These are phyloP conservation scores for Drosophila punjabiensis DNA, from an alignment of 1,140 invertebrate genomes.

Conservation along the genomic window DNA sequence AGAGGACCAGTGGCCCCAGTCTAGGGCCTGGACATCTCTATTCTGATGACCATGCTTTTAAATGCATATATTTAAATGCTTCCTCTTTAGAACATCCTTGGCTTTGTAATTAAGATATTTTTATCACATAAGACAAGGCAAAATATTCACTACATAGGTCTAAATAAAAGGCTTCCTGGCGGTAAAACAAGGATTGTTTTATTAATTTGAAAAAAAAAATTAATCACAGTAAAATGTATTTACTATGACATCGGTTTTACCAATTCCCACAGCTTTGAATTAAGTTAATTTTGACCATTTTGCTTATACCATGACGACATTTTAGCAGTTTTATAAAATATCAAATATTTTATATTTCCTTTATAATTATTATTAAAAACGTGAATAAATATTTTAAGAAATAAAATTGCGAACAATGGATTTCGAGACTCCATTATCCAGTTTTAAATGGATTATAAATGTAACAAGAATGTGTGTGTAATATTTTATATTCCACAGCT, in stretches of 20 bases:
- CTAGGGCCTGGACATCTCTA: not conserved
- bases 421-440: not conserved
- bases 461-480: not conserved
- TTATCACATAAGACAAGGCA: not conserved
- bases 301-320: too few relatives aligned
- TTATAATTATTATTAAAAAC: too few relatives aligned
- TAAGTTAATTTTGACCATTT: too few relatives aligned
- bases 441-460: not conserved
- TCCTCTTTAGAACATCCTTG: not conserved
- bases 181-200: not conserved
- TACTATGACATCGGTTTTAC: too few relatives aligned
- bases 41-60: constrained; percentile 1
- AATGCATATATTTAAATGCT: constrained; percentile 21
- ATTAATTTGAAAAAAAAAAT: not conserved
- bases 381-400: not conserved
- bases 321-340: too few relatives aligned
- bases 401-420: not conserved
- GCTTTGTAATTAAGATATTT: not conserved
- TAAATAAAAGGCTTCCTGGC: not conserved
- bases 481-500: not conserved
- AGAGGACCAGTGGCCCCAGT: not conserved
- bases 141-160: too few relatives aligned
- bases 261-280: too few relatives aligned
- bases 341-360: too few relatives aligned
- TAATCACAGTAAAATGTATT: not conserved